Percentiles rank a stretch among this genome's conserved stretches.
These are phyloP conservation scores for Lycaon pictus DNA, from an alignment of 2,113 vertebrate species.

Conservation along the genomic window DNA sequence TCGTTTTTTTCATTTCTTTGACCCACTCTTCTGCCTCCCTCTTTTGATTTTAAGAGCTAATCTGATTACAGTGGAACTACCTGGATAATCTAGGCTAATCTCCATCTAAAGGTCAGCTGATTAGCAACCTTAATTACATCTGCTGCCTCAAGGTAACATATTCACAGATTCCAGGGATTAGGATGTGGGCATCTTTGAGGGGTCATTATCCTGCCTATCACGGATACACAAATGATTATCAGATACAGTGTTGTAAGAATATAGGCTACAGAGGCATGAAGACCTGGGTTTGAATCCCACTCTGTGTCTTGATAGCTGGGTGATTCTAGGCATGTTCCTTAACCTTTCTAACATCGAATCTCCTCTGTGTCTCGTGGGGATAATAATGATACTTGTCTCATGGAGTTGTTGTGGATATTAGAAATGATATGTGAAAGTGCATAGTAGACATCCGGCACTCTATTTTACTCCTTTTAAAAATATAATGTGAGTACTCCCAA, in stretches of 20 bases:
- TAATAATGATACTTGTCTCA: neutral
- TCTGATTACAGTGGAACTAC: neutral
- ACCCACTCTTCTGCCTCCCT: neutral
- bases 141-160: neutral
- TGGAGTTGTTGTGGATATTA: neutral
- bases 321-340: neutral
- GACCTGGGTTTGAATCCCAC: neutral
- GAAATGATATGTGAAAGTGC: neutral
- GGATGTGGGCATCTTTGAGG: neutral
- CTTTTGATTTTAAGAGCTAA: conserved; percentile 5
- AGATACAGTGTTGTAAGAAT: neutral
- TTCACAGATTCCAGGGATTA: neutral
- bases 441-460: neutral
- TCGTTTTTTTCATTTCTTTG: neutral
- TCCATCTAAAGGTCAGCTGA: neutral
- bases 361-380: neutral
- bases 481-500: neutral
- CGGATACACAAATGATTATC: neutral
- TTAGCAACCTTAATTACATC: neutral
- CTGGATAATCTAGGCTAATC: neutral
- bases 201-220: neutral
- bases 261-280: neutral
- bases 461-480: neutral
- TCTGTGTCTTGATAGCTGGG: neutral
- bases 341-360: neutral